Percentiles rank a stretch among this genome's conserved stretches.
Evolutionary conservation across 37 sponge, comb jelly and placozoan genomes (phyloP).

Genomic region (Geodia barretti): DNA sequence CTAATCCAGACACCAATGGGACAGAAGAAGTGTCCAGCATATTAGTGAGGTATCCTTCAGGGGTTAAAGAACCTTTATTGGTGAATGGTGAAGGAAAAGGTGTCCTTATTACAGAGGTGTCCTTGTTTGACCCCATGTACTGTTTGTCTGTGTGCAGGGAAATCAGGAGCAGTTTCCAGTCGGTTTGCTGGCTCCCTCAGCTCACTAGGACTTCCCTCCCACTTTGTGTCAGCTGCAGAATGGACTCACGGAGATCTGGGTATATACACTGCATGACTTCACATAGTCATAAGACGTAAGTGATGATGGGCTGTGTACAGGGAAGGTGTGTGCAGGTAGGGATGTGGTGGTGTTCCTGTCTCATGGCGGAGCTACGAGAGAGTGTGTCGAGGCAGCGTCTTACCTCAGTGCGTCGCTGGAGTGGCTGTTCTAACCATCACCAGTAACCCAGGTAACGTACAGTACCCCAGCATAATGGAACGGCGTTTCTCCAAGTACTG

Average conservation of each 20-base stretch:
- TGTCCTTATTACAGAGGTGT: no score
- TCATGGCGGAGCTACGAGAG: constrained; percentile 79
- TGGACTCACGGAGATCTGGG: constrained; percentile 88
- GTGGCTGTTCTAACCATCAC: background rate
- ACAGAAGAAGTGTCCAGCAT: no score
- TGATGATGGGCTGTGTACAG: constrained; percentile 5
- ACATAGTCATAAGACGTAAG: background rate
- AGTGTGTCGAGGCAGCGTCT: constrained; percentile 61
- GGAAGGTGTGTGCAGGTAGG: constrained; percentile 49
- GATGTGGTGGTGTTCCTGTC: constrained; percentile 81
- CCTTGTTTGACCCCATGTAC: background rate
- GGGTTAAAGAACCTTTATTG: no score
- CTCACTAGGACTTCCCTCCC: constrained; percentile 67
- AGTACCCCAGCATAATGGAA: no score
- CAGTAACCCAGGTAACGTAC: background rate
- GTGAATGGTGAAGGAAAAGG: no score
- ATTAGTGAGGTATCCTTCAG: no score
- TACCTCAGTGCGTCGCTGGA: constrained; percentile 42
- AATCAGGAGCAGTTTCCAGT: constrained; percentile 75
- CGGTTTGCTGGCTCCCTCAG: constrained; percentile 72
- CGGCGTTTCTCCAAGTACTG: no score
- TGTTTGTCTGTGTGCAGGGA: constrained; percentile 48
- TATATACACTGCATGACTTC: background rate
- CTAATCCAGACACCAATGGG: no score
- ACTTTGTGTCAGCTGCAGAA: constrained; percentile 78